A percentile compares a stretch with the other conserved stretches of the same genome.
These are phyloP conservation scores for Dasypogon diadema DNA, from an alignment of 2,888 invertebrate species.

Conservation along the genomic window DNA sequence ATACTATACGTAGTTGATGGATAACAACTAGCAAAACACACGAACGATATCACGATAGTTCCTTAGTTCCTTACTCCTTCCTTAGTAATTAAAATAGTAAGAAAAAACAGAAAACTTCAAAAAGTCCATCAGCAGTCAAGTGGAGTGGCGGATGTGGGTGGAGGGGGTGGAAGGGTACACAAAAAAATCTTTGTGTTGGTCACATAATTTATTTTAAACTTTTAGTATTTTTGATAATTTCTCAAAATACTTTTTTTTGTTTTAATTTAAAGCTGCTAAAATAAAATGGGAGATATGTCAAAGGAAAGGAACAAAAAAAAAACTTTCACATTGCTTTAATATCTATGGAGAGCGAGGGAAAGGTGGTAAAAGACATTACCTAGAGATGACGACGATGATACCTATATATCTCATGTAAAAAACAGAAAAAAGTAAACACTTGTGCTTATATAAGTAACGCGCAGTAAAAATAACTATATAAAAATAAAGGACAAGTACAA, in stretches of 20 bases:
- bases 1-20: too few species aligned
- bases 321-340: conserved; percentile 25
- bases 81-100: too few species aligned
- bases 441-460: conserved; percentile 47
- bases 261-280: conserved; percentile 47
- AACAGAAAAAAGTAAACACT: conserved; percentile 36
- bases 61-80: too few species aligned
- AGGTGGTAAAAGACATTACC: neutral
- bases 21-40: too few species aligned
- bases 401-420: neutral
- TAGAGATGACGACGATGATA: conserved; percentile 16
- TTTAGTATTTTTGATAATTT: conserved; percentile 40
- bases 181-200: conserved; percentile 41
- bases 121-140: too few species aligned
- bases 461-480: conserved; percentile 30
- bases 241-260: conserved; percentile 49
- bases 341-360: conserved; percentile 36
- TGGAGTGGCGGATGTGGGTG: too few species aligned
- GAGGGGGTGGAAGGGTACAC: too few species aligned
- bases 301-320: conserved; percentile 35
- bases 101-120: too few species aligned
- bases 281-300: conserved; percentile 16
- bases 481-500: neutral
- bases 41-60: too few species aligned
- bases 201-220: conserved; percentile 48